Evolutionary conservation across 1,140 invertebrate species (phyloP).

Genomic region (Drosophila melanica): DNA sequence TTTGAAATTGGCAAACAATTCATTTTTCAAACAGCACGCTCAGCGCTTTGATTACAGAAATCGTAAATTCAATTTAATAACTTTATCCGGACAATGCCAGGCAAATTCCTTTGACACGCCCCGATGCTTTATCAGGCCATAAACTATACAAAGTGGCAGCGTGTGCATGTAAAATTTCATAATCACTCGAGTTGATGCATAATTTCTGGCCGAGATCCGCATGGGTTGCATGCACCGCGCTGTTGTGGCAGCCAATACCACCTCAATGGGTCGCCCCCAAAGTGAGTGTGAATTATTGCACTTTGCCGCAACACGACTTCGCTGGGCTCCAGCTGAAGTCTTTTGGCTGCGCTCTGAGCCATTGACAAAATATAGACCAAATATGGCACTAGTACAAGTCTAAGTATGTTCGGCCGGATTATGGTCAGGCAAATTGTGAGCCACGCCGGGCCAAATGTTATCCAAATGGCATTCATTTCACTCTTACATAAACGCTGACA

Average conservation of each 20-base stretch:
- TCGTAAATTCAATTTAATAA: slow-evolving; percentile 70
- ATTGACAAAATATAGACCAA: slow-evolving; percentile 58
- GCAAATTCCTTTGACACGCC: slow-evolving; percentile 11
- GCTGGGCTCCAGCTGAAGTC: slow-evolving; percentile 18
- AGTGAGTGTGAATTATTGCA: slow-evolving; percentile 82
- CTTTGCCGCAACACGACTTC: slow-evolving; percentile 73
- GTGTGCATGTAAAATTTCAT: slow-evolving; percentile 70
- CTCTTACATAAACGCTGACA: slow-evolving; percentile 55
- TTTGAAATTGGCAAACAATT: slow-evolving; percentile 64
- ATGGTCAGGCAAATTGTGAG: slow-evolving; percentile 28
- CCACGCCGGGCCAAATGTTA: slow-evolving; percentile 55
- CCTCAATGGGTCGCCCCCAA: slow-evolving; percentile 59
- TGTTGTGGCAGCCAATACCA: slow-evolving; percentile 59
- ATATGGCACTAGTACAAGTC: slow-evolving; percentile 36
- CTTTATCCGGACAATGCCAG: slow-evolving; percentile 63
- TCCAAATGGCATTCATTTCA: slow-evolving; percentile 72
- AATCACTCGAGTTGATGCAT: slow-evolving; percentile 44
- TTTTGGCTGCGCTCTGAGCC: slow-evolving; percentile 1
- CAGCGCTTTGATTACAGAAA: slow-evolving; percentile 49
- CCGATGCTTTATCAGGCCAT: slow-evolving; percentile 63
- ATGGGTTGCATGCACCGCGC: slow-evolving; percentile 19
- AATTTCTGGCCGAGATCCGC: slow-evolving; percentile 25
- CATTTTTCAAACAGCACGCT: slow-evolving; percentile 61
- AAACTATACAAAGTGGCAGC: slow-evolving; percentile 69
- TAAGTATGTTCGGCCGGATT: slow-evolving; percentile 11